A percentile compares a stretch with the other conserved stretches of the same genome.
phyloP scores from a whole-genome alignment of 2,797 vertebrate genomes.

The Sciaenops ocellatus region DNA sequence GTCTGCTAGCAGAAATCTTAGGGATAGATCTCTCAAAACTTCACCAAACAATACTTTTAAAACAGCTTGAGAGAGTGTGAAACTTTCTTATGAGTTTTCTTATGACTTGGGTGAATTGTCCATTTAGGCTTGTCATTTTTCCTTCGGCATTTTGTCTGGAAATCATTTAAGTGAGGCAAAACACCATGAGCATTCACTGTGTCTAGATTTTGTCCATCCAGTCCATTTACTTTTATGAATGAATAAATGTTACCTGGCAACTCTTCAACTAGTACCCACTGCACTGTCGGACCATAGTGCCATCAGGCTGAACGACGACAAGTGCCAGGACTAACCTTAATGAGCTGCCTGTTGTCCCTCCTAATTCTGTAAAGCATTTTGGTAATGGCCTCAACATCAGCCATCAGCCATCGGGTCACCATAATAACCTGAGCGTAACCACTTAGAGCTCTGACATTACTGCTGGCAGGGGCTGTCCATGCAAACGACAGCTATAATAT shows the following conservation, averaged over 20 bases:
- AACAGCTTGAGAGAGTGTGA: not conserved
- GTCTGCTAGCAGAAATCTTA: not conserved
- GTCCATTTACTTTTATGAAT: not conserved
- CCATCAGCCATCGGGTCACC: conserved; percentile 41
- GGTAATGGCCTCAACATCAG: conserved; percentile 53
- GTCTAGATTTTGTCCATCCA: not conserved
- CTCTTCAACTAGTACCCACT: not conserved
- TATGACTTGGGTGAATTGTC: not conserved
- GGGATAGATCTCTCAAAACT: not conserved
- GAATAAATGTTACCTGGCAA: conserved; percentile 1
- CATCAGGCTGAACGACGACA: not conserved
- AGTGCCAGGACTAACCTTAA: conserved; percentile 21
- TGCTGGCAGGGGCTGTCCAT: conserved; percentile 8
- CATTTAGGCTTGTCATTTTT: not conserved
- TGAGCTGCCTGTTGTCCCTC: conserved; percentile 40
- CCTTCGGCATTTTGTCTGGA: not conserved
- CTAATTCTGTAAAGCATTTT: conserved; percentile 49
- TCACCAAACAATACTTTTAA: not conserved
- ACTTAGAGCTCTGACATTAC: conserved; percentile 46
- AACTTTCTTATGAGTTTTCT: no score
- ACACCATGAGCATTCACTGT: not conserved
- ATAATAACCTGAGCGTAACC: conserved; percentile 43
- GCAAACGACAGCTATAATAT: conserved; percentile 27
- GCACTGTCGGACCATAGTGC: not conserved
- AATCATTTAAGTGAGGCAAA: not conserved